A percentile compares a stretch with the other conserved stretches of the same genome.
Evolutionary conservation across 2,113 vertebrate species (phyloP).

Genomic region (Dasyprocta punctata): DNA sequence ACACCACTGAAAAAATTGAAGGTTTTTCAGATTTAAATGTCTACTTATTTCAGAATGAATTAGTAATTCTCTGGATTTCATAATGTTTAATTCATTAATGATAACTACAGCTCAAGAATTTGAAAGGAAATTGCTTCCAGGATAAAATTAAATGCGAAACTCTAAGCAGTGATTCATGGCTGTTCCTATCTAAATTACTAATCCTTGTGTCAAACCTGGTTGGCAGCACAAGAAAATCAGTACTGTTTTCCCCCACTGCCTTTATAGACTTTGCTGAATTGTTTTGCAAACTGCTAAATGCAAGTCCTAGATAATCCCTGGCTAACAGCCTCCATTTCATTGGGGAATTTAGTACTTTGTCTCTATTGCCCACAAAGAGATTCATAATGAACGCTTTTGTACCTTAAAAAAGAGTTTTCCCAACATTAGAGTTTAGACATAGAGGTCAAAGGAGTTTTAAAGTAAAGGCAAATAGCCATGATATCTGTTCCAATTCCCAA

Average conservation of each 20-base stretch:
- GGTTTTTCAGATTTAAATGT: slow-evolving; percentile 68
- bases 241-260: not conserved
- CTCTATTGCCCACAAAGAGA: not conserved
- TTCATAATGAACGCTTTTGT: not conserved
- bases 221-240: slow-evolving; percentile 67
- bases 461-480: slow-evolving; percentile 18
- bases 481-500: not conserved
- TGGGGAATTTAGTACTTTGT: slow-evolving; percentile 8
- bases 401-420: slow-evolving; percentile 44
- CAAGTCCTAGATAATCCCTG: slow-evolving; percentile 67
- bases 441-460: slow-evolving; percentile 22
- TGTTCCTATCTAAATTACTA: slow-evolving; percentile 77
- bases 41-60: slow-evolving; percentile 75
- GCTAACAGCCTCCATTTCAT: not conserved
- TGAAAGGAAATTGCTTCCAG: slow-evolving; percentile 81
- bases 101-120: slow-evolving; percentile 72
- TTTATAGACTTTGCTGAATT: slow-evolving; percentile 67
- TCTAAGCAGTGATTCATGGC: slow-evolving; percentile 72
- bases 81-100: slow-evolving; percentile 78
- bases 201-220: slow-evolving; percentile 75
- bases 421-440: not conserved
- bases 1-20: slow-evolving; percentile 58
- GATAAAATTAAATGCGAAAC: slow-evolving; percentile 80
- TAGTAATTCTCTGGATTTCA: slow-evolving; percentile 72
- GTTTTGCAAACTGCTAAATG: slow-evolving; percentile 75